Evolutionary conservation across 2,113 vertebrate genomes (phyloP), one percentile per base, ranked within the genome.

Genomic region (Microtus pennsylvanicus): DNA sequence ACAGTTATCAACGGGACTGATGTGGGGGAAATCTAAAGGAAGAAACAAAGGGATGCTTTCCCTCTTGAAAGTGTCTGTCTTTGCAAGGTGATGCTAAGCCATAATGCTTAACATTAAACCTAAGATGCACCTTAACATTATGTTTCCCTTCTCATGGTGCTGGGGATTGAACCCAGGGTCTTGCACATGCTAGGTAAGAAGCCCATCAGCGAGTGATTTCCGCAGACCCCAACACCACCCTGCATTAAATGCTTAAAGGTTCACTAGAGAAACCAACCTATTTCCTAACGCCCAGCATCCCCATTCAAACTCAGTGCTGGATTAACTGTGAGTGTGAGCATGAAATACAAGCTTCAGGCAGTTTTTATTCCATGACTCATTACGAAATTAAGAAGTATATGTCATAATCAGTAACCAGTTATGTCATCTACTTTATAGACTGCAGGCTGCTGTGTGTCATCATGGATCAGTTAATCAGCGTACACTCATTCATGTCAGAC

Each of bases 201-300:
- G 33, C 35, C 47, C 4, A 42, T 6, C 50, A 58, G 9, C 4
- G 24, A 61, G 16, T 26, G 28, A 75, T 26, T 58, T 58, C 87
- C 8, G 28, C n/a, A 75, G 70, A 28, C 87, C 70, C 38, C 47
- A 58, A 42, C 70, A 75, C 69, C 5, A 61, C 19, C 4, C 19
- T 55, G 92, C 94, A 67, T 33, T 63, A 80, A 80, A 89, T 35
- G 28, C 52, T 94, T 90, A 47, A 87, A 80, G 45, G 45, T 63
- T 13, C 10, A 58, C 78, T 24, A 14, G 22, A 58, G 33, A 90
- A 81, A 7, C 22, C 30, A 55, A 80, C 50, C 77, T 80, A 35
- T 94, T 89, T 89, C 38, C 42, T 92, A 12, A 38, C 3, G 9
- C 7, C 47, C 35, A 78, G 21, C 50, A 80, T 33, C 35, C 72